Percentiles rank a stretch among this genome's conserved stretches.
Conservation (phyloP, 2,888 invertebrate genomes). For the Autographa pulchrina region DNA sequence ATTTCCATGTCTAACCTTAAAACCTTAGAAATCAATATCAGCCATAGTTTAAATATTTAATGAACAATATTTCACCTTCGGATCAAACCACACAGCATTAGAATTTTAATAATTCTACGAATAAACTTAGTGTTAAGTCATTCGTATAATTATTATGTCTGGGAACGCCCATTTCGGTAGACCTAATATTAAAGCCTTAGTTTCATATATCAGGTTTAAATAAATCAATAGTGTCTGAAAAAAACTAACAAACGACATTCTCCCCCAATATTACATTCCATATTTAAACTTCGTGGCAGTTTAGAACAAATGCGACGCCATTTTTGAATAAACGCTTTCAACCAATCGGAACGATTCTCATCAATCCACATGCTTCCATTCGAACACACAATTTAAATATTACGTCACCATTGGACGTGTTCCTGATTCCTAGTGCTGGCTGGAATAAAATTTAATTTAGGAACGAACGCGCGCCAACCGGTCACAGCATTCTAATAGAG, state of each 20-base stretch:
- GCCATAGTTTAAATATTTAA: too few relatives aligned
- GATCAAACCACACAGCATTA: too few relatives aligned
- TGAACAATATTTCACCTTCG: too few relatives aligned
- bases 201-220: not conserved
- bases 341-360: slow-evolving; percentile 2
- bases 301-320: not conserved
- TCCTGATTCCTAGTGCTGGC: slow-evolving; percentile 10
- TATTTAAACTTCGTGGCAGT: not conserved
- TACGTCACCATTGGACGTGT: slow-evolving; percentile 14
- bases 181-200: not conserved
- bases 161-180: too few relatives aligned
- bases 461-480: slow-evolving; percentile 59
- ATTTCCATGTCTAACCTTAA: too few relatives aligned
- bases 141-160: not conserved
- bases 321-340: not conserved
- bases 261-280: not conserved
- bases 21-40: too few relatives aligned
- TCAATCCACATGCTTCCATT: slow-evolving; percentile 10
- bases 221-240: not conserved
- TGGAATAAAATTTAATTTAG: slow-evolving; percentile 65
- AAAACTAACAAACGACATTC: not conserved
- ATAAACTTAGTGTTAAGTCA: not conserved
- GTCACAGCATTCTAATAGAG: slow-evolving; percentile 61
- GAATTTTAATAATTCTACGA: not conserved
- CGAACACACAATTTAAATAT: slow-evolving; percentile 10